Conservation (phyloP, 2,888 invertebrate species). For the Agriopis aurantiaria region DNA sequence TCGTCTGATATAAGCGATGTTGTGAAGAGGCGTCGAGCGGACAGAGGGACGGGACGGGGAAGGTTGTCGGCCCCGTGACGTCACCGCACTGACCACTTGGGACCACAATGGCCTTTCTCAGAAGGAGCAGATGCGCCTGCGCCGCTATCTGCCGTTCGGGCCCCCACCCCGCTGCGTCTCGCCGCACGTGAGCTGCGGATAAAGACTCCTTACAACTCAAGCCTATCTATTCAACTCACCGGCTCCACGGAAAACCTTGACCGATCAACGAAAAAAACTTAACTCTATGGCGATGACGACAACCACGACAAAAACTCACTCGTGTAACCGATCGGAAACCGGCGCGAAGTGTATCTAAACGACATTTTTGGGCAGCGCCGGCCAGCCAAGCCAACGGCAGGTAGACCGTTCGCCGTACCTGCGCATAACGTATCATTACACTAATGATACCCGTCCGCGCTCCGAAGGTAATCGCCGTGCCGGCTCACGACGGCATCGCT, state of each 20-base stretch:
- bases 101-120: conserved; percentile 83
- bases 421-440: conserved; percentile 79
- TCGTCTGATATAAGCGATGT: conserved; percentile 53
- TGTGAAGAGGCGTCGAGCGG: conserved; percentile 45
- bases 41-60: conserved; percentile 62
- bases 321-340: conserved; percentile 50
- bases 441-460: conserved; percentile 67
- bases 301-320: conserved; percentile 74
- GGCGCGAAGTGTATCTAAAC: conserved; percentile 72
- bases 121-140: conserved; percentile 83
- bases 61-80: conserved; percentile 86
- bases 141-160: conserved; percentile 71
- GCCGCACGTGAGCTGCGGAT: conserved; percentile 60
- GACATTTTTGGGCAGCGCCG: conserved; percentile 70
- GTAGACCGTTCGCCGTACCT: conserved; percentile 76
- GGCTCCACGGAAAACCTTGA: conserved; percentile 48
- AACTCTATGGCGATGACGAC: conserved; percentile 60
- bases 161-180: conserved; percentile 60
- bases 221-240: conserved; percentile 37
- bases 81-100: conserved; percentile 83
- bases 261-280: conserved; percentile 55
- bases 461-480: conserved; percentile 58
- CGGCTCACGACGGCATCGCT: conserved; percentile 57
- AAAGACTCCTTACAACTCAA: conserved; percentile 43
- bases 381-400: conserved; percentile 56